Evolutionary conservation across 2,888 invertebrate genomes (phyloP).

Genomic region (Erynnis tages): DNA sequence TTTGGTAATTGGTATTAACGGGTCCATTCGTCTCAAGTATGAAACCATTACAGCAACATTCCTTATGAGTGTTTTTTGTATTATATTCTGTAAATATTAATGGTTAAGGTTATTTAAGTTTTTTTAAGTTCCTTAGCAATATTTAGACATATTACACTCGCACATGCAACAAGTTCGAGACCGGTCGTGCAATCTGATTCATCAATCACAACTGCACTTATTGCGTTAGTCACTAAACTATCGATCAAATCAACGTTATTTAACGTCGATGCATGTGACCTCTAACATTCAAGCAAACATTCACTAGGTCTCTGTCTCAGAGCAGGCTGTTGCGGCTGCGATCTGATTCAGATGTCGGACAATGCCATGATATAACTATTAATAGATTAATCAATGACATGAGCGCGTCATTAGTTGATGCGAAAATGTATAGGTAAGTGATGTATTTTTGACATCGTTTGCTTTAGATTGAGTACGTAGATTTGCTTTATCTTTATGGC

Average conservation of each 20-base stretch:
- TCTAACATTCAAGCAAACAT: constrained; percentile 19
- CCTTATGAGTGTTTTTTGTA: too few relatives aligned
- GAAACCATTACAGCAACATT: constrained; percentile 10
- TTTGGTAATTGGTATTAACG: neutral
- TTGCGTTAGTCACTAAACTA: constrained; percentile 20
- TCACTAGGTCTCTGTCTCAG: constrained; percentile 14
- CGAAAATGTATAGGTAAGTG: too few relatives aligned
- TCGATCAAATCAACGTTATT: constrained; percentile 22
- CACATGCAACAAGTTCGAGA: neutral
- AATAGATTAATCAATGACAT: too few relatives aligned
- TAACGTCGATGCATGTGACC: constrained; percentile 12
- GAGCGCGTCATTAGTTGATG: too few relatives aligned
- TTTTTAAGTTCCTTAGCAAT: too few relatives aligned
- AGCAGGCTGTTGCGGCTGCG: neutral
- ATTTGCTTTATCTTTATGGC: too few relatives aligned
- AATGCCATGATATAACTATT: neutral
- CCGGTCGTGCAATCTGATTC: constrained; percentile 20
- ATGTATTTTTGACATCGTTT: too few relatives aligned
- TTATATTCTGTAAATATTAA: too few relatives aligned
- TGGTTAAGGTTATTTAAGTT: too few relatives aligned
- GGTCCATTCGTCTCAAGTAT: neutral
- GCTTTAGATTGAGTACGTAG: too few relatives aligned
- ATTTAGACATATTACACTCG: too few relatives aligned
- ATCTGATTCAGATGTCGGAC: neutral
- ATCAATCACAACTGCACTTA: constrained; percentile 23